phyloP scores from a whole-genome alignment of 2,113 vertebrate species.

The Pogonocichla stellata region DNA sequence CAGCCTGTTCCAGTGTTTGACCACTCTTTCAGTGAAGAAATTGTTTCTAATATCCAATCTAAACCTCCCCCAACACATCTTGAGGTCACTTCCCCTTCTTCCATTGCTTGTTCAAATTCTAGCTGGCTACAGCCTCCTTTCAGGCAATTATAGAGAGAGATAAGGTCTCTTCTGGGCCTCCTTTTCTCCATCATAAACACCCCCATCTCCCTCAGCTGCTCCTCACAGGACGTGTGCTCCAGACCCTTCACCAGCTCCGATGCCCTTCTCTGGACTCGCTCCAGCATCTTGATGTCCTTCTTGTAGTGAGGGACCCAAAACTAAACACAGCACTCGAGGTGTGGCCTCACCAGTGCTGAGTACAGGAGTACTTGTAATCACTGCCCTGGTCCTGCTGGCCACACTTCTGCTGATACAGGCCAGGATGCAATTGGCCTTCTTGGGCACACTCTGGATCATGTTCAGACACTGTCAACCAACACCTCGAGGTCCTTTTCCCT shows the following conservation, averaged over 20 bases:
- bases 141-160: accelerated
- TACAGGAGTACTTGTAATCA: accelerated
- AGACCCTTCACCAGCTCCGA: accelerated
- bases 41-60: background rate
- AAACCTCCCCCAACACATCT: background rate
- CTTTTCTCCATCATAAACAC: background rate
- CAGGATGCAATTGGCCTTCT: background rate
- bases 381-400: background rate
- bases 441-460: background rate
- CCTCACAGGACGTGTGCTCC: background rate
- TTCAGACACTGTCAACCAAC: background rate
- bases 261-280: background rate
- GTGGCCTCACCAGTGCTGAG: accelerated
- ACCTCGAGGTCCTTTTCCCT: background rate
- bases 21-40: background rate
- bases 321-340: accelerated
- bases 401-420: background rate
- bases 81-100: background rate
- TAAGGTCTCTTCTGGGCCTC: background rate
- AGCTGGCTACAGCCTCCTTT: background rate
- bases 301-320: background rate
- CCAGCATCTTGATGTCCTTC: background rate
- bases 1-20: background rate
- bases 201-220: background rate
- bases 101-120: accelerated